A percentile compares a stretch with the other conserved stretches of the same genome.
Conservation (phyloP, 2,797 vertebrate genomes). For the Notolepis coatsorum region DNA sequence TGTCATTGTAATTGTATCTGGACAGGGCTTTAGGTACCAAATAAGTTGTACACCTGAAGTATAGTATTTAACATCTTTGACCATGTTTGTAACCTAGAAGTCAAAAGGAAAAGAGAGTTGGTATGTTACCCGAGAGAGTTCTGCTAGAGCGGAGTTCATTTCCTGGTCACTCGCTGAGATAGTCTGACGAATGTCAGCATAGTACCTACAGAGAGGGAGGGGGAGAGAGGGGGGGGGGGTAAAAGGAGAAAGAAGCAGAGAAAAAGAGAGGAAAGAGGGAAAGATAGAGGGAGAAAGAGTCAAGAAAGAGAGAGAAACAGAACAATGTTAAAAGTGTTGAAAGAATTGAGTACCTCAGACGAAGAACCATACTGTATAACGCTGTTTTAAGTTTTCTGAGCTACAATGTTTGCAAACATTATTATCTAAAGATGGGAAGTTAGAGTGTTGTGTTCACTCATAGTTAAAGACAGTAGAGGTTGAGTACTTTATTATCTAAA, state of each 20-base stretch:
- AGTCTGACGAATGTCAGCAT: conserved; percentile 92
- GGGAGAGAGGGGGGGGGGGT: neutral
- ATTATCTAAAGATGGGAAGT: no score
- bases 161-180: conserved; percentile 97
- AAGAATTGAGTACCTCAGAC: no score
- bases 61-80: conserved; percentile 26
- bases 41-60: conserved; percentile 5
- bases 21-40: conserved; percentile 13
- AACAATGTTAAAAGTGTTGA: no score
- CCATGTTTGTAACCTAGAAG: neutral
- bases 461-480: no score
- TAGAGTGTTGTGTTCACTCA: no score
- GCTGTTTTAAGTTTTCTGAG: neutral
- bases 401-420: conserved; percentile 29
- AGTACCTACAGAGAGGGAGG: conserved; percentile 66
- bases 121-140: conserved; percentile 96
- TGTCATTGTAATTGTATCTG: conserved; percentile 36
- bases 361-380: neutral
- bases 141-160: conserved; percentile 96
- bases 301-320: no score
- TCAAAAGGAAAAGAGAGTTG: no score
- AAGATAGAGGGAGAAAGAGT: neutral
- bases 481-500: no score
- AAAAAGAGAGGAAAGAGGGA: neutral
- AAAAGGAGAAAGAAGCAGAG: neutral